These are phyloP conservation scores for Cyrtonyx montezumae DNA, from an alignment of 2,113 vertebrate genomes.

Conservation along the genomic window DNA sequence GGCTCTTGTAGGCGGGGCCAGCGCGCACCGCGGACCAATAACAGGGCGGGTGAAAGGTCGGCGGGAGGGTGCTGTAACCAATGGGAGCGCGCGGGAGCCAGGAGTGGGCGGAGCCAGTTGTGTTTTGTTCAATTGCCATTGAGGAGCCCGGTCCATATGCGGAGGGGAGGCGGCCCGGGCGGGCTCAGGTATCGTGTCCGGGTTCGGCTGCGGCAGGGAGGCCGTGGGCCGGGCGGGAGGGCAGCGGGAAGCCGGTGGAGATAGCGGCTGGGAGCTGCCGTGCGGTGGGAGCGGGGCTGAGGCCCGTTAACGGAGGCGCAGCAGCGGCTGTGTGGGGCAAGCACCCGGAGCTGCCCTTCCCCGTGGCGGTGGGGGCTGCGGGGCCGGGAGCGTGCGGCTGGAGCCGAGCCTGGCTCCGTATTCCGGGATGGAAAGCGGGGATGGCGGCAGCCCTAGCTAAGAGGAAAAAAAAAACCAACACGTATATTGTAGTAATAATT, in stretches of 20 bases:
- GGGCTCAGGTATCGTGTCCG: not conserved
- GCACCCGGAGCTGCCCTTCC: not conserved
- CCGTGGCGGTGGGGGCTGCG: not conserved
- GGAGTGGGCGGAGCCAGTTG: constrained; percentile 19
- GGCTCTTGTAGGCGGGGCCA: not conserved
- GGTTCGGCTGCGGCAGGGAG: not conserved
- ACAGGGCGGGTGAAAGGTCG: not conserved
- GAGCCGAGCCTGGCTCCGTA: not conserved
- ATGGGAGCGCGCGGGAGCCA: not conserved
- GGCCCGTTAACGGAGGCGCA: not conserved
- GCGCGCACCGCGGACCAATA: accelerated
- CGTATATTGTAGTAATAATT: not conserved
- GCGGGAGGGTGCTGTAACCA: not conserved
- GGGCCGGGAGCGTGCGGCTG: not conserved
- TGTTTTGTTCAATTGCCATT: constrained; percentile 65
- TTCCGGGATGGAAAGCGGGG: not conserved
- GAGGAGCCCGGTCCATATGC: not conserved
- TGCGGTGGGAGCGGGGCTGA: not conserved
- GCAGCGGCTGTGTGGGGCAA: too few species aligned
- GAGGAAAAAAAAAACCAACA: not conserved
- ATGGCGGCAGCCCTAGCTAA: not conserved
- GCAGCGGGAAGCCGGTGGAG: not conserved
- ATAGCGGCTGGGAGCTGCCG: not conserved
- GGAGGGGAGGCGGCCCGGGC: constrained; percentile 14
- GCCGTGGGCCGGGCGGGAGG: not conserved